Percentiles rank a stretch among this genome's conserved stretches.
These are phyloP conservation scores for Temnothorax ravouxi DNA, from an alignment of 2,888 invertebrate species.

Conservation along the genomic window DNA sequence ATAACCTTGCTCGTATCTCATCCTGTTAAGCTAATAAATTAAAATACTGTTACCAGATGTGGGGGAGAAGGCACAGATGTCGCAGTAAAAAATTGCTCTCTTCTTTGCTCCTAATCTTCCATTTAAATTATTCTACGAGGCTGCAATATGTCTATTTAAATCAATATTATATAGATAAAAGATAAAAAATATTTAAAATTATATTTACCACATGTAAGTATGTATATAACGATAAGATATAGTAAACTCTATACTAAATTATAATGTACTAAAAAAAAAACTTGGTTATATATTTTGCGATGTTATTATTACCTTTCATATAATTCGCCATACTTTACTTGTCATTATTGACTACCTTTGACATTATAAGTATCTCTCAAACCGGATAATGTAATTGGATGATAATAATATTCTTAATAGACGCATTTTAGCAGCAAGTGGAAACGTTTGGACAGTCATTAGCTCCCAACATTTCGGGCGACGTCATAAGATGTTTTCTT, in stretches of 20 bases:
- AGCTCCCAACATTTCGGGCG: neutral
- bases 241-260: neutral
- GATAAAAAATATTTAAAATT: neutral
- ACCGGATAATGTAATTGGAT: neutral
- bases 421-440: neutral
- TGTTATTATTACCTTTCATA: constrained; percentile 19
- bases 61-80: neutral
- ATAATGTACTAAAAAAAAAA: neutral
- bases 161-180: neutral
- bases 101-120: neutral
- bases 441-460: neutral
- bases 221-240: neutral
- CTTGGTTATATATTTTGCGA: neutral
- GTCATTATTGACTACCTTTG: neutral
- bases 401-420: neutral
- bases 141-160: neutral
- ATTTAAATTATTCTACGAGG: neutral
- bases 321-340: constrained; percentile 1
- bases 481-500: neutral
- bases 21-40: neutral
- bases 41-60: neutral
- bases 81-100: neutral
- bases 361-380: neutral
- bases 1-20: neutral
- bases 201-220: neutral